A percentile compares a stretch with the other conserved stretches of the same genome.
Conservation (phyloP, 2,797 vertebrate species). For the Apogon hyalosoma region DNA sequence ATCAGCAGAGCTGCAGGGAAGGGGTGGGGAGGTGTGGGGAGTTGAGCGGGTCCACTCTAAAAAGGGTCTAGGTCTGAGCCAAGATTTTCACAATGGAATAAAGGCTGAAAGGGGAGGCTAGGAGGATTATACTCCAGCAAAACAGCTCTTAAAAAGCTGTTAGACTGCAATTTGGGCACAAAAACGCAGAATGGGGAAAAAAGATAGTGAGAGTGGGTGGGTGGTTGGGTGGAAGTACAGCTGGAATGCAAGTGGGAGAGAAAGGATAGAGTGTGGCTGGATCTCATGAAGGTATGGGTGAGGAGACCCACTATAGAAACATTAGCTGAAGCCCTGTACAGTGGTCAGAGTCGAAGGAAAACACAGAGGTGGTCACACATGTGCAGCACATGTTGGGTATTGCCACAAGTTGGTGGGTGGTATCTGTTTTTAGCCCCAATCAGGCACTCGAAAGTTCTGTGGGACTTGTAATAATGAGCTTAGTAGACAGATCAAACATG, state of each 20-base stretch:
- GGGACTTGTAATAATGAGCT: slow-evolving; percentile 76
- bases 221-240: slow-evolving; percentile 62
- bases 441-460: slow-evolving; percentile 64
- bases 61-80: slow-evolving; percentile 79
- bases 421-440: slow-evolving; percentile 51
- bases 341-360: slow-evolving; percentile 38
- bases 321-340: slow-evolving; percentile 32
- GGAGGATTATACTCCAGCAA: slow-evolving; percentile 86
- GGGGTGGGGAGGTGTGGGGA: slow-evolving; percentile 32
- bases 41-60: slow-evolving; percentile 70
- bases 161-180: slow-evolving; percentile 85
- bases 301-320: slow-evolving; percentile 52
- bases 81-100: slow-evolving; percentile 85
- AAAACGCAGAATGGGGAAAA: slow-evolving; percentile 69
- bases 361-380: slow-evolving; percentile 53
- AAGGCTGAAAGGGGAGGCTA: slow-evolving; percentile 80
- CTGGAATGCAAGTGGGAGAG: slow-evolving; percentile 67
- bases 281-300: slow-evolving; percentile 38
- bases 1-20: slow-evolving; percentile 36
- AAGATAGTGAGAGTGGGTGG: slow-evolving; percentile 62
- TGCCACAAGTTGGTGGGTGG: slow-evolving; percentile 61
- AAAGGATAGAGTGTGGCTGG: slow-evolving; percentile 39
- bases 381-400: slow-evolving; percentile 47
- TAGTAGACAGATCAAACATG: slow-evolving; percentile 75
- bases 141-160: slow-evolving; percentile 89